phyloP scores from a whole-genome alignment of 2,113 vertebrate species.

The Heterocephalus glaber region DNA sequence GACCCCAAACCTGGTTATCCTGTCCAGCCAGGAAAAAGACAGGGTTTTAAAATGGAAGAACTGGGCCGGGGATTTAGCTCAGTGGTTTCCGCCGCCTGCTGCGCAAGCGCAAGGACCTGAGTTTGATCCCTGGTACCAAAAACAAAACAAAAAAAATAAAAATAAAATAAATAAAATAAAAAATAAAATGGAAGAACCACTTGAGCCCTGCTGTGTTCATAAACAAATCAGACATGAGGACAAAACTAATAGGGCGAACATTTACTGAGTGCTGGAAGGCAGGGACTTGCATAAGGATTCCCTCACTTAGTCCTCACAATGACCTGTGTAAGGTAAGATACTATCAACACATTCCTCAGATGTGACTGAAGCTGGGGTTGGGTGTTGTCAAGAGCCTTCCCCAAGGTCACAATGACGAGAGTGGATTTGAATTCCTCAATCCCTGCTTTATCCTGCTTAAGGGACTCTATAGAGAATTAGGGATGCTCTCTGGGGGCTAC shows the following conservation, averaged over 20 bases:
- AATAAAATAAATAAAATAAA: too few relatives aligned
- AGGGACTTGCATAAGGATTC: background rate
- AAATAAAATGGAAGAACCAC: too few relatives aligned
- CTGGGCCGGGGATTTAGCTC: too few relatives aligned
- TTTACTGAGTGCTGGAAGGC: background rate
- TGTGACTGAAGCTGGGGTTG: background rate
- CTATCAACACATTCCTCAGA: background rate
- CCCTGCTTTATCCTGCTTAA: background rate
- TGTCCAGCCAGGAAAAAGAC: background rate
- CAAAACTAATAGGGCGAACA: background rate
- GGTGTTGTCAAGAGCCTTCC: background rate
- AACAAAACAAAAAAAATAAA: too few relatives aligned
- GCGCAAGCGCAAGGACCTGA: too few relatives aligned
- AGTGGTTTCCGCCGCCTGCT: too few relatives aligned
- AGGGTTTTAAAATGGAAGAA: background rate
- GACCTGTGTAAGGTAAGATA: background rate
- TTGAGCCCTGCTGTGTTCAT: too few relatives aligned
- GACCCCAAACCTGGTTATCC: background rate
- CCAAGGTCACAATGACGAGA: background rate
- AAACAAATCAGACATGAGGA: rapidly evolving
- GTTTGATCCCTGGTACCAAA: too few relatives aligned
- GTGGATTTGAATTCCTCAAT: background rate
- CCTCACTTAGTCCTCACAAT: too few relatives aligned
- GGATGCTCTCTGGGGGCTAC: background rate
- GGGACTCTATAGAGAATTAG: background rate